Evolutionary conservation across 2,888 invertebrate species (phyloP), one percentile per base, ranked within the genome.

Genomic region (Neoscelio sp.): DNA sequence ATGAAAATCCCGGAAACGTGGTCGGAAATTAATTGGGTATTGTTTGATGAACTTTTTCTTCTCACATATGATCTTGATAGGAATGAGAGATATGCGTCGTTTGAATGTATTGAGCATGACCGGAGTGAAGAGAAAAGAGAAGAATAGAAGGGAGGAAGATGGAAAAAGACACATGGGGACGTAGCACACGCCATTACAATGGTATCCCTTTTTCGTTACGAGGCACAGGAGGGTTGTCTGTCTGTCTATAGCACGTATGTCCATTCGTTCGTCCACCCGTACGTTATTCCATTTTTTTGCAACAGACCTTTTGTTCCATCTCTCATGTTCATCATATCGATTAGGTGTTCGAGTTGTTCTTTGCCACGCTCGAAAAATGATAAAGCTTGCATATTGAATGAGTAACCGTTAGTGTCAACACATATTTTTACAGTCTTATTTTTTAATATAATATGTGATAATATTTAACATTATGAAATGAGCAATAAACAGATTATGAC

Each of bases 171-270:
- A 83, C 85, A 85, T 80, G 83, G 85, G 86, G 83, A 84, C 82
- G 82, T 80, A 82, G 84, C 85, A 82, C 85, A 83, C 85, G 85
- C 85, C 82, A 85, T 86, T 85, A 86, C 86, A 86, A 85, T 86
- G 82, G 82, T 82, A 82, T 80, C 82, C 78, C 83, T 82, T 82
- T 79, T 82, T 82, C 82, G 80, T 83, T 84, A 82, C 83, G 79
- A 82, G 81, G 80, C 82, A 81, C 82, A 82, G 78, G 78, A 84
- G 84, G 81, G 85, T 82, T 80, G 84, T 81, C 82, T 76, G 68
- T 79, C 73, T 75, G 62, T 76, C 75, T 78, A 56, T 68, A 60
- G 58, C 58, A 20, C 73, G 84, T 82, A 82, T 81, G 84, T 80
- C 80, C 80, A 77, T 78, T 67, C 68, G 80, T 67, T 64, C 80